phyloP scores from a whole-genome alignment of 2,113 vertebrate genomes.

The Lasiurus borealis region DNA sequence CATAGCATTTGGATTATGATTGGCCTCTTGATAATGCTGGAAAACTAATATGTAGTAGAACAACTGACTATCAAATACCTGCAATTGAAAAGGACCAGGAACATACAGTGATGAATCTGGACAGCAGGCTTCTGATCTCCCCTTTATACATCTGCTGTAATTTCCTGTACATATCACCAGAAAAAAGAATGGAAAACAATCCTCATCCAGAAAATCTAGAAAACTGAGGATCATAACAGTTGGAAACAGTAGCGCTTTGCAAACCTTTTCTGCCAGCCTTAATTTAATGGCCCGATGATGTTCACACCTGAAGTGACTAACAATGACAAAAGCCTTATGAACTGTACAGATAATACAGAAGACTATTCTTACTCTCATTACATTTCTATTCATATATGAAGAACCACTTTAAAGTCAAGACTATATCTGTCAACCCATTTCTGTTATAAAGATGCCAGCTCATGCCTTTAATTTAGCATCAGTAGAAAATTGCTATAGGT shows the following conservation, averaged over 20 bases:
- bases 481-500: constrained; percentile 52
- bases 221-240: constrained; percentile 69
- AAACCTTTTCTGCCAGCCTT: constrained; percentile 58
- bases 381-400: constrained; percentile 84
- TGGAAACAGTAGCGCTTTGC: constrained; percentile 65
- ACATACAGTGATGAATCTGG: constrained; percentile 97
- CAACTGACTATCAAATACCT: constrained; percentile 96
- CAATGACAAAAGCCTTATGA: constrained; percentile 75
- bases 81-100: constrained; percentile 99
- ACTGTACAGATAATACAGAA: constrained; percentile 62
- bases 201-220: constrained; percentile 73
- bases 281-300: constrained; percentile 40
- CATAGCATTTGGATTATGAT: constrained; percentile 94
- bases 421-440: constrained; percentile 68
- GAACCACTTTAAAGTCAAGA: constrained; percentile 72
- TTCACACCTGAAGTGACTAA: constrained; percentile 74
- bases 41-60: constrained; percentile 93
- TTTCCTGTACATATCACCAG: constrained; percentile 95
- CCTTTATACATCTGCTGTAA: constrained; percentile 98
- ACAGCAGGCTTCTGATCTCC: constrained; percentile 95
- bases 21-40: constrained; percentile 94
- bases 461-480: constrained; percentile 60
- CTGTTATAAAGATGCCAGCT: not conserved
- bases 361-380: constrained; percentile 67
- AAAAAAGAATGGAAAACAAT: constrained; percentile 85